Evolutionary conservation across 92 coral and sea anemone species (phyloP).

Genomic region (Umimayanthus chanpuru): DNA sequence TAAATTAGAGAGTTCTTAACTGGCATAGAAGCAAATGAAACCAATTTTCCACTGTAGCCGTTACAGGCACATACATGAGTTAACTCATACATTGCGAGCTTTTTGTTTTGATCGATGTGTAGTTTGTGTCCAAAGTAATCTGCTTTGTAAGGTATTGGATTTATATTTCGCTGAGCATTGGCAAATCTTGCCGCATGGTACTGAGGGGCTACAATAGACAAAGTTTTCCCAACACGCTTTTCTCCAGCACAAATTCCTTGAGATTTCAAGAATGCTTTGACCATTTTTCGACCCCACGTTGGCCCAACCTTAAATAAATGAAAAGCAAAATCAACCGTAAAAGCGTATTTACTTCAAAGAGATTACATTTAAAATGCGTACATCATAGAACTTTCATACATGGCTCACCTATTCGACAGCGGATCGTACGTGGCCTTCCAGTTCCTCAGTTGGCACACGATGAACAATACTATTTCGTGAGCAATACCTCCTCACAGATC

Average conservation of each 20-base stretch:
- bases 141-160: conserved; percentile 46
- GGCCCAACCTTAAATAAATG: conserved; percentile 48
- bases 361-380: background rate
- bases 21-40: background rate
- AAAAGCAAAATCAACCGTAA: conserved; percentile 12
- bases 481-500: conserved; percentile 50
- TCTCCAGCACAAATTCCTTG: conserved; percentile 28
- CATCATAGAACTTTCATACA: too few species aligned
- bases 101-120: conserved; percentile 62
- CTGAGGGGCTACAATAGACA: conserved; percentile 34
- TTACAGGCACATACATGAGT: conserved; percentile 64
- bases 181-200: conserved; percentile 44
- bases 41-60: conserved; percentile 57
- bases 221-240: conserved; percentile 38
- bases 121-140: conserved; percentile 59
- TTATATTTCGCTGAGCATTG: conserved; percentile 39
- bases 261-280: conserved; percentile 38
- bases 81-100: conserved; percentile 60
- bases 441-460: conserved; percentile 26
- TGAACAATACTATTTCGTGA: conserved; percentile 2
- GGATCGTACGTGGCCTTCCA: conserved; percentile 32
- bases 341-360: conserved; percentile 10
- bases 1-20: background rate
- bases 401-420: conserved; percentile 51
- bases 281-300: conserved; percentile 51